These are phyloP conservation scores for Lacanobia wlatinum DNA, from an alignment of 2,888 invertebrate species.

Conservation along the genomic window DNA sequence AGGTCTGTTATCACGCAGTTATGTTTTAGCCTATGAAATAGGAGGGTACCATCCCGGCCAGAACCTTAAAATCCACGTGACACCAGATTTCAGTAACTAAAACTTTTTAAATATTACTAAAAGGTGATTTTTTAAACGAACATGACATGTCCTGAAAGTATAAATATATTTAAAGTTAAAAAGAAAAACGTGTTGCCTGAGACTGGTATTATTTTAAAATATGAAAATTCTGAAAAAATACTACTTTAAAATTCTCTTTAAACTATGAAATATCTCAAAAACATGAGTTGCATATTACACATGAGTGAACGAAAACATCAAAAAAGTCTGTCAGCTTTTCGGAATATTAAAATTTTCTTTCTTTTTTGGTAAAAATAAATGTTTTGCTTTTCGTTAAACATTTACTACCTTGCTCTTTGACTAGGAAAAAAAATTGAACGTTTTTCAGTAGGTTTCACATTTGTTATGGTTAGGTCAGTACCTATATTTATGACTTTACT, in stretches of 20 bases:
- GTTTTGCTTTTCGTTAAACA: constrained; percentile 12
- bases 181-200: constrained; percentile 8
- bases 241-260: neutral
- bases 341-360: constrained; percentile 1
- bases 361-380: neutral
- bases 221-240: constrained; percentile 33
- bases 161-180: constrained; percentile 20
- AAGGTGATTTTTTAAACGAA: constrained; percentile 5
- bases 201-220: constrained; percentile 13
- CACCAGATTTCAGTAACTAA: neutral
- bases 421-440: neutral
- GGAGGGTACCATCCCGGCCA: too few species aligned
- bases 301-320: neutral
- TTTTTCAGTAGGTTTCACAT: too few species aligned
- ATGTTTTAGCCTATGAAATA: too few species aligned
- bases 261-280: constrained; percentile 20
- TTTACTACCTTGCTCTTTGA: neutral
- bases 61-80: too few species aligned
- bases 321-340: neutral
- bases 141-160: neutral
- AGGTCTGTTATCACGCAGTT: too few species aligned
- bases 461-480: too few species aligned
- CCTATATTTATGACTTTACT: too few species aligned
- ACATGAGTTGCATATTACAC: constrained; percentile 10
- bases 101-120: neutral